phyloP scores from a whole-genome alignment of 2,113 vertebrate genomes.

The Coryphaenoides rupestris region DNA sequence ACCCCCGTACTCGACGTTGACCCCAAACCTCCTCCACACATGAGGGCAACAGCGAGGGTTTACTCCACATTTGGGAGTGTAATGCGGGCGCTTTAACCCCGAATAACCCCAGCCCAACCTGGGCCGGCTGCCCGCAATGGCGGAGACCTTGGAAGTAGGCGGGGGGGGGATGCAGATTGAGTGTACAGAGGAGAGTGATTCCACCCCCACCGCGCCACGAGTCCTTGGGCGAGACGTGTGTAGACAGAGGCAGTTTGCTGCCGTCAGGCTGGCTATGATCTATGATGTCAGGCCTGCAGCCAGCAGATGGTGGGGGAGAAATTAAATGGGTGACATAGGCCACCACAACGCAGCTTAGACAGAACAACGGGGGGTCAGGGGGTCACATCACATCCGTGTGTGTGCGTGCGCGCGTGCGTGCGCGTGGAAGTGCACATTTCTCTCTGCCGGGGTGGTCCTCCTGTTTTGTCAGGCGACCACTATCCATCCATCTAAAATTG shows the following conservation, averaged over 20 bases:
- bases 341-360: conserved; percentile 52
- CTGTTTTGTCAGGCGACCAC: background rate
- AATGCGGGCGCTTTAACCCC: too few relatives aligned
- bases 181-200: conserved; percentile 49
- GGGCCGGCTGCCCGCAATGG: conserved; percentile 7
- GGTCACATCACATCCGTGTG: too few relatives aligned
- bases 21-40: too few relatives aligned
- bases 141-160: conserved; percentile 37
- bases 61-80: too few relatives aligned
- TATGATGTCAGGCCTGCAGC: conserved; percentile 65
- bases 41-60: too few relatives aligned
- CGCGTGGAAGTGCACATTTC: background rate
- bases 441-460: background rate
- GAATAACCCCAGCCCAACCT: background rate
- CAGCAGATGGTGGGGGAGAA: conserved; percentile 73
- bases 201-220: conserved; percentile 63
- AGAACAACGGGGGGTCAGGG: conserved; percentile 24
- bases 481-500: background rate
- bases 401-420: conserved; percentile 50
- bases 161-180: conserved; percentile 43
- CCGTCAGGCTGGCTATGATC: conserved; percentile 70
- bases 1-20: too few relatives aligned
- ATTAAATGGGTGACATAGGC: conserved; percentile 69
- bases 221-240: conserved; percentile 68
- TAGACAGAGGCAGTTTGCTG: conserved; percentile 74